Evolutionary conservation across 2,888 invertebrate species (phyloP).

Genomic region (Cybosia mesomella): DNA sequence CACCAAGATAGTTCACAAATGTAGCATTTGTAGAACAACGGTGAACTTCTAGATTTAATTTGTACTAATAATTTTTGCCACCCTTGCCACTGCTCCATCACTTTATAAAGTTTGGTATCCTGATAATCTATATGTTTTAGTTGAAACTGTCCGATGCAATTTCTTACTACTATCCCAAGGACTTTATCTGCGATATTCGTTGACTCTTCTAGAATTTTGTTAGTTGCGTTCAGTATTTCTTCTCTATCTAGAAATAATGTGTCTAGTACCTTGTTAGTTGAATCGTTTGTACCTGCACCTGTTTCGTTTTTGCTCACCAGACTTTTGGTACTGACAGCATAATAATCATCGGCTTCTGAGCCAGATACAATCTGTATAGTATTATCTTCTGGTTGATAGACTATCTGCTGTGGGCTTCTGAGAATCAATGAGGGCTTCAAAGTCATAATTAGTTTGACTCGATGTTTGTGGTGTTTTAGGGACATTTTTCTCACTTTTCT

Average conservation of each 20-base stretch:
- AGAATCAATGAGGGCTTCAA: conserved; percentile 5
- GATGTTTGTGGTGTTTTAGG: background rate
- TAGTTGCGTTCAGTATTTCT: conserved; percentile 11
- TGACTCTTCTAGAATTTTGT: conserved; percentile 17
- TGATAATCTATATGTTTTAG: background rate
- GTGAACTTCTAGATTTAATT: conserved; percentile 37
- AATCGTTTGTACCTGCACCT: background rate
- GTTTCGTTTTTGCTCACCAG: background rate
- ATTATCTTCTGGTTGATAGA: background rate
- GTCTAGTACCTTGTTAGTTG: too few relatives aligned
- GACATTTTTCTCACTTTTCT: background rate
- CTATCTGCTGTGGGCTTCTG: background rate
- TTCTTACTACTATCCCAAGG: conserved; percentile 49
- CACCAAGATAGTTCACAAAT: conserved; percentile 65
- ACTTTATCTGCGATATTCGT: conserved; percentile 46
- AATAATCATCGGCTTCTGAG: background rate
- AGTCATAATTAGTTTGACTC: background rate
- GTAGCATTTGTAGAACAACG: conserved; percentile 68
- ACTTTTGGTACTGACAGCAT: background rate
- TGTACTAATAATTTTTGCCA: conserved; percentile 38
- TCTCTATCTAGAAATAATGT: conserved; percentile 2
- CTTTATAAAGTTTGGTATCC: conserved; percentile 36
- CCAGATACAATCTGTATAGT: background rate
- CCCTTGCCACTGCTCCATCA: conserved; percentile 44
- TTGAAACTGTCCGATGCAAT: conserved; percentile 42